Conservation (phyloP, 2,113 vertebrate genomes). For the Macquaria ambigua region DNA sequence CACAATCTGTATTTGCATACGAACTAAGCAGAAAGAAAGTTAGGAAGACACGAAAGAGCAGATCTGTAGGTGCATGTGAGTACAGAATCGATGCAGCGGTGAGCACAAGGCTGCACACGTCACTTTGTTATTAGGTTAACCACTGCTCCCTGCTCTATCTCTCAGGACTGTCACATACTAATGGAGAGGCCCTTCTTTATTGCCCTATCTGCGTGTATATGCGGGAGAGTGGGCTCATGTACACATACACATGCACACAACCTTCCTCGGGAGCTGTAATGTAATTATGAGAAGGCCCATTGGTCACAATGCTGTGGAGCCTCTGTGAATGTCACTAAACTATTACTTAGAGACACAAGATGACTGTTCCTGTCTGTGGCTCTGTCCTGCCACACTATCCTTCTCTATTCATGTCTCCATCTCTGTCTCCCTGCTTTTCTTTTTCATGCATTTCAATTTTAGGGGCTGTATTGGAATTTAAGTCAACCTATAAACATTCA, state of each 20-base stretch:
- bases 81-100: background rate
- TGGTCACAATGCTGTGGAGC: slow-evolving; percentile 20
- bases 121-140: slow-evolving; percentile 54
- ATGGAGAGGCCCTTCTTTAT: slow-evolving; percentile 57
- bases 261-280: slow-evolving; percentile 53
- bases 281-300: slow-evolving; percentile 59
- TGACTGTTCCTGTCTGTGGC: slow-evolving; percentile 19
- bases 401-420: slow-evolving; percentile 24
- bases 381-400: slow-evolving; percentile 1
- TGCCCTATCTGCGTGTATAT: background rate
- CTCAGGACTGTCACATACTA: slow-evolving; percentile 52
- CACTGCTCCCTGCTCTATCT: slow-evolving; percentile 42
- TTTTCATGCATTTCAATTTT: background rate
- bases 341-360: slow-evolving; percentile 61
- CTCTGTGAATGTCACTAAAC: slow-evolving; percentile 46
- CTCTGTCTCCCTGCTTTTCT: background rate
- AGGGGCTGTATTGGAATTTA: background rate
- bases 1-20: background rate
- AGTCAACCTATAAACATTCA: background rate
- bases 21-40: background rate
- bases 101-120: slow-evolving; percentile 1
- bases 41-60: background rate
- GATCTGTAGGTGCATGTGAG: background rate
- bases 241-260: background rate
- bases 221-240: background rate